Evolutionary conservation across 2,113 vertebrate genomes (phyloP), one percentile per base, ranked within the genome.

Genomic region (Clinocottus analis): DNA sequence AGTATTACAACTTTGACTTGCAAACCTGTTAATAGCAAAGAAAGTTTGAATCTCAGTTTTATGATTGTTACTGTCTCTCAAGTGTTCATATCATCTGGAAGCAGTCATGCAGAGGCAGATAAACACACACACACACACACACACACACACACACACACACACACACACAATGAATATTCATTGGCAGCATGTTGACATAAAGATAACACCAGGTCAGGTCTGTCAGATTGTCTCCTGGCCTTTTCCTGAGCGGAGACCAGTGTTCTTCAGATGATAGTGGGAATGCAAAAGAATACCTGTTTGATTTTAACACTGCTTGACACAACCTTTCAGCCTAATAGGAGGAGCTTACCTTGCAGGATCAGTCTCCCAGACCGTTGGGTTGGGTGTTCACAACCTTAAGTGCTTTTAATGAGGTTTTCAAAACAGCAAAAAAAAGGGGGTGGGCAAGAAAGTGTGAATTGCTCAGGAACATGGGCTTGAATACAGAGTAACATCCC

Each of bases 151-250:
- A 72, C 51, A 16, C 25, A 33, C 60, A 49, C 51, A 43, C 76
- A 59, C 76, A 41, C 35, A 72, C n/a, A 16, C 39, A 45, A 86
- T 93, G 86, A 92, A 93, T 93, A 94, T 94, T 92, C 90, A 93
- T 91, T 71, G 5, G 66, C 12, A 1, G 29, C 78, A 35, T 77
- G 86, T 86, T 80, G 81, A 89, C 82, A 83, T 65, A 63, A 3
- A 78, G 78, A 90, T 86, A 85, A 88, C 85, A 76, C 60, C 7
- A 33, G 88, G 88, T 90, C 86, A 77, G 87, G 79, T 75, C 83
- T 75, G 79, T 80, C 87, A 86, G 84, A 90, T 82, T 78, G 70
- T 80, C 86, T 89, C 68, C 73, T 78, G 85, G 82, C 89, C 88
- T 89, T 88, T 70, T 70, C 66, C 12, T 14, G 8, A 7, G 3